Conservation (phyloP, 2,797 vertebrate genomes). For the Acanthis flammea region DNA sequence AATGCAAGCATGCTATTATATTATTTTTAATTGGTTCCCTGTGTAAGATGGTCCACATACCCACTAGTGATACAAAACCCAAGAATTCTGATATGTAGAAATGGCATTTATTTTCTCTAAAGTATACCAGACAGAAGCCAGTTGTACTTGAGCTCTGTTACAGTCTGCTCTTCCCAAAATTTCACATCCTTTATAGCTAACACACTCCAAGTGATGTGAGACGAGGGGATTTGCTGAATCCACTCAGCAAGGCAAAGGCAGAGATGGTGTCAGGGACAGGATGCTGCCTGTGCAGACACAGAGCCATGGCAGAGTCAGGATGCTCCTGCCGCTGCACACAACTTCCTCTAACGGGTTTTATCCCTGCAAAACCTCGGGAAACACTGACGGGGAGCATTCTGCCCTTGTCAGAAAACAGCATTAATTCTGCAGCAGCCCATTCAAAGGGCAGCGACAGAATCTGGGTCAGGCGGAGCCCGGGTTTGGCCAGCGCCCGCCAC, state of each 20-base stretch:
- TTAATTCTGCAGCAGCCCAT: not conserved
- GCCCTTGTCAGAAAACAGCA: not conserved
- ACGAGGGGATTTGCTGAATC: not conserved
- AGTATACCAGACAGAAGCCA: not conserved
- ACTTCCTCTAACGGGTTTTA: not conserved
- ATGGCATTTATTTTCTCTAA: not conserved
- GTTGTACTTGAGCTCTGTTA: not conserved
- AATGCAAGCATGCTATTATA: not conserved
- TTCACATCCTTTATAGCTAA: not conserved
- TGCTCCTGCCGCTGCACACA: not conserved
- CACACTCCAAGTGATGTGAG: not conserved
- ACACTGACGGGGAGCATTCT: not conserved
- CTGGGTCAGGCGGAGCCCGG: not conserved
- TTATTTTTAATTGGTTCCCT: not conserved
- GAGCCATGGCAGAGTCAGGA: fast-evolving
- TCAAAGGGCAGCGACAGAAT: not conserved
- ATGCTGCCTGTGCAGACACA: not conserved
- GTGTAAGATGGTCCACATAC: not conserved
- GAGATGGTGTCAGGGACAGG: fast-evolving
- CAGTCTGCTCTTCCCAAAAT: not conserved
- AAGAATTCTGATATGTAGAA: not conserved
- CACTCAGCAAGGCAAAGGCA: not conserved
- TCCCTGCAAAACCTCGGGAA: not conserved
- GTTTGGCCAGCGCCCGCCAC: conserved; percentile 23
- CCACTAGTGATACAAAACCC: not conserved